These are phyloP conservation scores for Cettia cetti DNA, from an alignment of 2,113 vertebrate genomes.

Conservation along the genomic window DNA sequence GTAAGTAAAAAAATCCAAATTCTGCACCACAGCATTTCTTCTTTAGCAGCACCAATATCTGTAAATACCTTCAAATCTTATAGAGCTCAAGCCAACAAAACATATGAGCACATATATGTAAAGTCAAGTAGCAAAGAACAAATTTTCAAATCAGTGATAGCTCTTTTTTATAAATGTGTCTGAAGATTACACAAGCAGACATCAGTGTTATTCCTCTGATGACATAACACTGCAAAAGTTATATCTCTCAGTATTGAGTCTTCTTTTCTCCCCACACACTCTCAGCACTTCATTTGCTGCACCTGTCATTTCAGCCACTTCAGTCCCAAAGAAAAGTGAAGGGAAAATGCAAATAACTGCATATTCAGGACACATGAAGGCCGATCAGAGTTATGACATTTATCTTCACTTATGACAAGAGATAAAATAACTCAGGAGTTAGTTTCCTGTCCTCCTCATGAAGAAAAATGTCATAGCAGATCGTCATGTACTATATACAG, in stretches of 20 bases:
- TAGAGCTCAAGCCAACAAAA: not conserved
- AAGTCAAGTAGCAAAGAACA: not conserved
- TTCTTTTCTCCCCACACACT: not conserved
- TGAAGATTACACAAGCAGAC: not conserved
- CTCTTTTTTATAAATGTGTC: not conserved
- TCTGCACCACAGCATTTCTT: not conserved
- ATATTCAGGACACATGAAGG: conserved; percentile 10
- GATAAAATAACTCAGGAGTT: conserved; percentile 16
- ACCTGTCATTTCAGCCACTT: conserved; percentile 46
- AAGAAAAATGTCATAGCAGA: conserved; percentile 20
- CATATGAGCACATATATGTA: not conserved
- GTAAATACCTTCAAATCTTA: not conserved
- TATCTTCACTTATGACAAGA: conserved; percentile 43
- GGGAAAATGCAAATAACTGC: conserved; percentile 42
- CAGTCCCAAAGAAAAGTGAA: conserved; percentile 18
- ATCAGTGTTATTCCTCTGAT: not conserved
- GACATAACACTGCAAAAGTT: not conserved
- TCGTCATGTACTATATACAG: not conserved
- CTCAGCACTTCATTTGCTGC: conserved; percentile 29
- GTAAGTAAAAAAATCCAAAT: not conserved
- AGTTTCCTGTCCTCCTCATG: not conserved
- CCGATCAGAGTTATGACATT: conserved; percentile 55
- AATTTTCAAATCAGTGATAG: not conserved
- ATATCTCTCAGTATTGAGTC: not conserved
- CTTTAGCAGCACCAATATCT: not conserved